Conservation (phyloP, 2,113 vertebrate genomes). For the Pachycephala philippinensis region DNA sequence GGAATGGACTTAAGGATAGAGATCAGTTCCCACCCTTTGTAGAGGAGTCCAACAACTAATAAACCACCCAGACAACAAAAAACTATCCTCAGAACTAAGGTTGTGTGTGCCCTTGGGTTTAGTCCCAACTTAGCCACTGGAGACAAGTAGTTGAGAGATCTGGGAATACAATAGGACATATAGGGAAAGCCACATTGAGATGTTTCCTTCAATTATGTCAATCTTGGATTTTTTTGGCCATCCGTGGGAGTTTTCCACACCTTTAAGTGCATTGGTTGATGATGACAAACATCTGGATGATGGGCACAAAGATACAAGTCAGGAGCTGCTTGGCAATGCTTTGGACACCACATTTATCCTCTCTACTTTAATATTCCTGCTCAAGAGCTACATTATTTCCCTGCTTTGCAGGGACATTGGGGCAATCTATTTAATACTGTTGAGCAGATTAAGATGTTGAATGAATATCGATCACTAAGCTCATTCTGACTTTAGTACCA, state of each 20-base stretch:
- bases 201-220: background rate
- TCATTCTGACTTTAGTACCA: background rate
- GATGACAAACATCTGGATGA: background rate
- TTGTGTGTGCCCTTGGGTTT: accelerated
- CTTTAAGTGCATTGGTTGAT: background rate
- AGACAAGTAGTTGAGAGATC: background rate
- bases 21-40: background rate
- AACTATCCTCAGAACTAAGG: background rate
- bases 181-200: background rate
- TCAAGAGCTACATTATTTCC: background rate
- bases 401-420: background rate
- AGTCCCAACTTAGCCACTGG: background rate
- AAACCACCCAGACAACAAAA: background rate
- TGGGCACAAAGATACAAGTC: background rate
- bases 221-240: background rate
- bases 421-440: conserved; percentile 22
- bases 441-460: conserved; percentile 31
- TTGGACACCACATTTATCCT: background rate
- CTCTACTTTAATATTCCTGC: background rate
- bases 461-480: conserved; percentile 30
- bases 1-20: background rate
- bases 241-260: background rate
- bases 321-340: background rate
- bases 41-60: background rate
- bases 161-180: background rate